Evolutionary conservation across 1,140 invertebrate species (phyloP).

Genomic region (Brachystomella parvula): DNA sequence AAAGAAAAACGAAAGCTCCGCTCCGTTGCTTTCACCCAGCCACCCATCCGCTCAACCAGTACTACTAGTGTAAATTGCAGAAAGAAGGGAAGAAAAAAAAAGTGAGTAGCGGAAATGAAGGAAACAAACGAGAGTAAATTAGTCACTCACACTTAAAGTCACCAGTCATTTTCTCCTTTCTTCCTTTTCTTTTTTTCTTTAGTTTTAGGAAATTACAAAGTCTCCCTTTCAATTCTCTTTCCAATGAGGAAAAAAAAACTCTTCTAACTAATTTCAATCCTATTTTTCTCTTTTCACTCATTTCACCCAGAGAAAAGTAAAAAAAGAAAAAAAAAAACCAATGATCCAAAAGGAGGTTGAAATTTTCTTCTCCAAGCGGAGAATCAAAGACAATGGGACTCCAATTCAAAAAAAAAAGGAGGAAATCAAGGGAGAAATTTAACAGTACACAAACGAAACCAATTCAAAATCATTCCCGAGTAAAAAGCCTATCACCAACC

Average conservation of each 20-base stretch:
- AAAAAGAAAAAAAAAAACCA: not conserved
- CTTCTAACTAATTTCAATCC: not conserved
- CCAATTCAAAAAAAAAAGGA: not conserved
- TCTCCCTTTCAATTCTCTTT: conserved; percentile 25
- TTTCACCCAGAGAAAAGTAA: not conserved
- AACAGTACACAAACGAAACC: not conserved
- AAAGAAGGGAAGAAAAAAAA: conserved; percentile 24
- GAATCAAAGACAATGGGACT: conserved; percentile 4
- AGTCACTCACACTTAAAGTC: conserved; percentile 37
- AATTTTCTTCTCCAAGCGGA: not conserved
- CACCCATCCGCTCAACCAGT: too few relatives aligned
- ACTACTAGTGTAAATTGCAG: not conserved
- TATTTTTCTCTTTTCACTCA: not conserved
- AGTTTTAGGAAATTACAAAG: conserved; percentile 29
- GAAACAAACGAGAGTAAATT: conserved; percentile 39
- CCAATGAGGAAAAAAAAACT: not conserved
- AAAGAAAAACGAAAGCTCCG: conserved; percentile 2
- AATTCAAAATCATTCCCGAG: not conserved
- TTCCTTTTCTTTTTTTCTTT: conserved; percentile 2
- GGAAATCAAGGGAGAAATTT: not conserved
- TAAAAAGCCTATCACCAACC: not conserved
- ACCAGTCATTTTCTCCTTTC: not conserved
- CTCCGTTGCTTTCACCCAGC: not conserved
- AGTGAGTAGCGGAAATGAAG: conserved; percentile 39
- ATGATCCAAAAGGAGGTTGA: not conserved